Percentiles rank a stretch among this genome's conserved stretches.
These are phyloP conservation scores for Oxyscelio sp. DNA, from an alignment of 2,888 invertebrate species.

Conservation along the genomic window DNA sequence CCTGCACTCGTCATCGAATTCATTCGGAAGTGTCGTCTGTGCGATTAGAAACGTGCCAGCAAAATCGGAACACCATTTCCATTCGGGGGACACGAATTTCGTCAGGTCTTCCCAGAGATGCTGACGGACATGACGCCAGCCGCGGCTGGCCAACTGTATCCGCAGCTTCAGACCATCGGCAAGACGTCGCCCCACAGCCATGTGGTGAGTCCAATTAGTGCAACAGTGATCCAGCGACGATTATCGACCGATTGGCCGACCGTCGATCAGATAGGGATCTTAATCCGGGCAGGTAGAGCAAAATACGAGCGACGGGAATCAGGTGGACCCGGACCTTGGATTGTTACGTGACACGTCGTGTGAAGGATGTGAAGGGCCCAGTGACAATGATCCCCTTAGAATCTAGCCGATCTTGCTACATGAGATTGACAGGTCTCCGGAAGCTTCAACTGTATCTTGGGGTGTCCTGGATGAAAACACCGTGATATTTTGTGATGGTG, in stretches of 20 bases:
- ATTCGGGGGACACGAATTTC: slow-evolving; percentile 11
- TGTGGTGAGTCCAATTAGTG: slow-evolving; percentile 86
- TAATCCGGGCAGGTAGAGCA: slow-evolving; percentile 81
- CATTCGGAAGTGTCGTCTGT: slow-evolving; percentile 32
- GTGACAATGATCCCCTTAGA: neutral
- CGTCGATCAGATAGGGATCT: slow-evolving; percentile 80
- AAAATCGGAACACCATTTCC: neutral
- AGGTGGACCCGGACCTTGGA: slow-evolving; percentile 81
- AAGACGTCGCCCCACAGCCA: slow-evolving; percentile 87
- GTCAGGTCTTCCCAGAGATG: slow-evolving; percentile 79
- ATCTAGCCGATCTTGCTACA: too few relatives aligned
- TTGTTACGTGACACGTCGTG: slow-evolving; percentile 17
- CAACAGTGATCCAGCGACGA: slow-evolving; percentile 21
- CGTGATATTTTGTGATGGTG: too few relatives aligned
- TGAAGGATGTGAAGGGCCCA: slow-evolving; percentile 20
- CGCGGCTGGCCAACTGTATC: slow-evolving; percentile 88
- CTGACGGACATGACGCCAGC: slow-evolving; percentile 89
- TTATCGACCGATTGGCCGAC: slow-evolving; percentile 76
- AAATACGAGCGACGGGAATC: slow-evolving; percentile 75
- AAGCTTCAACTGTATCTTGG: too few relatives aligned
- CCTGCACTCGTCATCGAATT: slow-evolving; percentile 9
- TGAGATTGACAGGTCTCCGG: too few relatives aligned
- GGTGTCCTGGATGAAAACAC: too few relatives aligned
- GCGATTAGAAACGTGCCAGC: neutral
- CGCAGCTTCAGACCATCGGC: slow-evolving; percentile 87